Percentiles rank a stretch among this genome's conserved stretches.
These are phyloP conservation scores for Nebria brevicollis DNA, from an alignment of 2,888 invertebrate species.

Conservation along the genomic window DNA sequence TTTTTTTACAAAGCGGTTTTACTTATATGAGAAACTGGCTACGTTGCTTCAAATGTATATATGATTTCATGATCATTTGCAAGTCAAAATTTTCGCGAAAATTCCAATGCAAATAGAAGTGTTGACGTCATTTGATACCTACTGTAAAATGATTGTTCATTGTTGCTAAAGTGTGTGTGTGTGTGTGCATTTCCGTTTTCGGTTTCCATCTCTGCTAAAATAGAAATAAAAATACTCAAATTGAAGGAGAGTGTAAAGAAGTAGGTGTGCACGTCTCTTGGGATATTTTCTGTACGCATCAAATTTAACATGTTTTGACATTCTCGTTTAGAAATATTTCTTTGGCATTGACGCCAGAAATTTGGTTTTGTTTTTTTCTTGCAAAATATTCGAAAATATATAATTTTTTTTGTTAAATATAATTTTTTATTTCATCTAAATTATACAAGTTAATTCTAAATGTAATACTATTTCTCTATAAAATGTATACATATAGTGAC, in stretches of 20 bases:
- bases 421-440: background rate
- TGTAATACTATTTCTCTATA: no score
- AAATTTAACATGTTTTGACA: background rate
- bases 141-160: background rate
- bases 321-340: background rate
- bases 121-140: constrained; percentile 1
- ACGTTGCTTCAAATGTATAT: background rate
- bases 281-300: background rate
- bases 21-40: background rate
- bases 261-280: background rate
- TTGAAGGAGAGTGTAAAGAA: background rate
- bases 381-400: background rate
- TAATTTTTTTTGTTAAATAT: background rate
- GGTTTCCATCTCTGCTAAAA: background rate
- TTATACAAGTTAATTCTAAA: no score
- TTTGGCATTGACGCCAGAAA: background rate
- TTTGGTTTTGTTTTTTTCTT: background rate
- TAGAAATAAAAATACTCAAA: background rate
- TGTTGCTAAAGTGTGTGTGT: background rate
- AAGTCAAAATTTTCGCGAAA: background rate
- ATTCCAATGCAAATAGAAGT: background rate
- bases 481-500: background rate
- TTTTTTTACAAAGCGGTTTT: background rate
- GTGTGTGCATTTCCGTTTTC: background rate
- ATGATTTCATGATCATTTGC: constrained; percentile 1